A percentile compares a stretch with the other conserved stretches of the same genome.
These are phyloP conservation scores for Dysdera silvatica DNA, from an alignment of 1,140 invertebrate species.

Conservation along the genomic window DNA sequence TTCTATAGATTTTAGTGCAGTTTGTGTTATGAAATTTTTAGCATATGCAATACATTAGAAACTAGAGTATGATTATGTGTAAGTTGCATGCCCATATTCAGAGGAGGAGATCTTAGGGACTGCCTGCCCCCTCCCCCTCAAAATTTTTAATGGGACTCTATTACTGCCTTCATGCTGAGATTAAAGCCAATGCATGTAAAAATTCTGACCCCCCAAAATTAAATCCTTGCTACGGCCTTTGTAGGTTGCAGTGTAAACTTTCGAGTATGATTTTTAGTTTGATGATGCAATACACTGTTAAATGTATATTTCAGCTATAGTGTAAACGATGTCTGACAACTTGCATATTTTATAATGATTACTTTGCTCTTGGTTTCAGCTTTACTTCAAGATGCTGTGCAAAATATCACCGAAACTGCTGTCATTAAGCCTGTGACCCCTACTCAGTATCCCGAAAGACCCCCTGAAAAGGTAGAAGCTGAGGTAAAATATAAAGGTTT, in stretches of 20 bases:
- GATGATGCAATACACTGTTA: neutral
- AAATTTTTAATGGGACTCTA: too few relatives aligned
- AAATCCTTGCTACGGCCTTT: neutral
- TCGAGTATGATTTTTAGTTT: neutral
- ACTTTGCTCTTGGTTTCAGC: neutral
- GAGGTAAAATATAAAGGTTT: too few relatives aligned
- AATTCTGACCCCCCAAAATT: neutral
- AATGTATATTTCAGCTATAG: neutral
- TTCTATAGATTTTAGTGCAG: too few relatives aligned
- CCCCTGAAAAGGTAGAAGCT: too few relatives aligned
- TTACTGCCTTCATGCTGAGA: too few relatives aligned
- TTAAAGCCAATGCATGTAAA: neutral
- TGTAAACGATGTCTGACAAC: neutral
- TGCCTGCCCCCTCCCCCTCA: too few relatives aligned
- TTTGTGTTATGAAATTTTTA: too few relatives aligned
- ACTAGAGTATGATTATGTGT: too few relatives aligned
- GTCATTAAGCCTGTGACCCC: slow-evolving; percentile 7
- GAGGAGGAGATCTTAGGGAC: too few relatives aligned
- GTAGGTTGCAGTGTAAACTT: neutral
- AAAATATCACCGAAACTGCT: slow-evolving; percentile 16
- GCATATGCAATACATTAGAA: too few relatives aligned
- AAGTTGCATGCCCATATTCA: too few relatives aligned
- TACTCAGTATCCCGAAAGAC: too few relatives aligned
- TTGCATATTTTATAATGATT: neutral
- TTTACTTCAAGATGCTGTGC: slow-evolving; percentile 12